These are phyloP conservation scores for Phoxinus dragarum DNA, from an alignment of 2,797 vertebrate species.

Conservation along the genomic window DNA sequence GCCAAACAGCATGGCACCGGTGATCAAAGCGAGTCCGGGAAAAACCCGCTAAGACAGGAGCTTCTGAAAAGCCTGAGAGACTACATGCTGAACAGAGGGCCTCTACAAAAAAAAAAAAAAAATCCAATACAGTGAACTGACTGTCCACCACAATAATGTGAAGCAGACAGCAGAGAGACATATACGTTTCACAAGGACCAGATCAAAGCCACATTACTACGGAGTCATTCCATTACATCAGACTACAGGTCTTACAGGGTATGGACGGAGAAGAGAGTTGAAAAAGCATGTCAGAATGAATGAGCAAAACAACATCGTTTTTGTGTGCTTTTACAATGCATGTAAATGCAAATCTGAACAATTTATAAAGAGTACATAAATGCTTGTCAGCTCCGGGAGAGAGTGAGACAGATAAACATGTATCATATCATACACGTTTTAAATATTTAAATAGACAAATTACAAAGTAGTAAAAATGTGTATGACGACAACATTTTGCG, in stretches of 20 bases:
- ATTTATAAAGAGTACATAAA: background rate
- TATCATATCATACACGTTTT: background rate
- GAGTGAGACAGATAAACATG: background rate
- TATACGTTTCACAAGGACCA: constrained; percentile 50
- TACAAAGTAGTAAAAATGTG: background rate
- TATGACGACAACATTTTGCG: background rate
- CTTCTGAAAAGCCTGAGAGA: constrained; percentile 32
- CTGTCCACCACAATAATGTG: constrained; percentile 37
- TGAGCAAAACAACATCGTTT: background rate
- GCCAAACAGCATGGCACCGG: constrained; percentile 25
- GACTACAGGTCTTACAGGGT: background rate
- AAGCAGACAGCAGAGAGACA: constrained; percentile 36
- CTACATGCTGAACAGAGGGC: constrained; percentile 15
- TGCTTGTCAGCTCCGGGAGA: background rate
- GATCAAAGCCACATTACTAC: constrained; percentile 46
- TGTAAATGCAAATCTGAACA: background rate
- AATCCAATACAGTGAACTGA: background rate
- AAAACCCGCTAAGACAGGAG: constrained; percentile 6
- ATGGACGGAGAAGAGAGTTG: background rate
- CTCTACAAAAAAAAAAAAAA: background rate
- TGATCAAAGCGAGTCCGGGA: constrained; percentile 25
- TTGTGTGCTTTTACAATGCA: background rate
- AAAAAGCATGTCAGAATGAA: background rate
- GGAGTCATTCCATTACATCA: background rate
- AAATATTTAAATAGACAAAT: background rate